A percentile compares a stretch with the other conserved stretches of the same genome.
phyloP scores from a whole-genome alignment of 2,888 invertebrate species.

The Scotopteryx bipunctaria region DNA sequence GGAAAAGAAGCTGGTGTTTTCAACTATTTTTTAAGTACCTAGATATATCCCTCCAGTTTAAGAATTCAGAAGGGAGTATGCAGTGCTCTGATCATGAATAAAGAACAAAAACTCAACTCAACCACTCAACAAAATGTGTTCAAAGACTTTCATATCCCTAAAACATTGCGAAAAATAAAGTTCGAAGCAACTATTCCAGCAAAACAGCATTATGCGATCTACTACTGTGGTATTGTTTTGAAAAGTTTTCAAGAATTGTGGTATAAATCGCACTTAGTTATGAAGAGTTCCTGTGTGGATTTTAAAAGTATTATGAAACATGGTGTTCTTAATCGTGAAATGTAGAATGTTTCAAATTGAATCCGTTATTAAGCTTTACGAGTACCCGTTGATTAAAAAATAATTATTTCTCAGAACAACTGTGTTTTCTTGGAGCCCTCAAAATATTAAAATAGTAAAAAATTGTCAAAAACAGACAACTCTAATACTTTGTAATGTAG shows the following conservation, averaged over 20 bases:
- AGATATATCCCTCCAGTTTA: not conserved
- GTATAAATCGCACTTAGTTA: not conserved
- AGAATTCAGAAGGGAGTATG: too few relatives aligned
- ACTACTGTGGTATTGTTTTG: slow-evolving; percentile 11
- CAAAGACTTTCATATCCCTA: slow-evolving; percentile 6
- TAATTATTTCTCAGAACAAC: too few relatives aligned
- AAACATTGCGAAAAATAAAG: slow-evolving; percentile 8
- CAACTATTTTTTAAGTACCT: not conserved
- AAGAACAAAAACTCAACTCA: too few relatives aligned
- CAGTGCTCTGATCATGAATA: too few relatives aligned
- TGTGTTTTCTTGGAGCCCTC: too few relatives aligned
- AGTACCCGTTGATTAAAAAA: too few relatives aligned
- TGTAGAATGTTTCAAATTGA: too few relatives aligned
- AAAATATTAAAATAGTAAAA: too few relatives aligned
- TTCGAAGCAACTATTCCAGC: slow-evolving; percentile 6
- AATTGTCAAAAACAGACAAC: too few relatives aligned
- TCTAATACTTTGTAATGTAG: too few relatives aligned
- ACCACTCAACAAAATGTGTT: not conserved
- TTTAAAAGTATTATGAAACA: not conserved
- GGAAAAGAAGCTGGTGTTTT: not conserved
- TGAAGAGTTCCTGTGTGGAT: not conserved
- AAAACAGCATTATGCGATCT: slow-evolving; percentile 1
- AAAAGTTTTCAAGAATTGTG: slow-evolving; percentile 15
- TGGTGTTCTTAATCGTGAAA: too few relatives aligned
- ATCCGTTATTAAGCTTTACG: too few relatives aligned